A percentile compares a stretch with the other conserved stretches of the same genome.
These are phyloP conservation scores for Drosophila colorata DNA, from an alignment of 2,888 invertebrate genomes.

Conservation along the genomic window DNA sequence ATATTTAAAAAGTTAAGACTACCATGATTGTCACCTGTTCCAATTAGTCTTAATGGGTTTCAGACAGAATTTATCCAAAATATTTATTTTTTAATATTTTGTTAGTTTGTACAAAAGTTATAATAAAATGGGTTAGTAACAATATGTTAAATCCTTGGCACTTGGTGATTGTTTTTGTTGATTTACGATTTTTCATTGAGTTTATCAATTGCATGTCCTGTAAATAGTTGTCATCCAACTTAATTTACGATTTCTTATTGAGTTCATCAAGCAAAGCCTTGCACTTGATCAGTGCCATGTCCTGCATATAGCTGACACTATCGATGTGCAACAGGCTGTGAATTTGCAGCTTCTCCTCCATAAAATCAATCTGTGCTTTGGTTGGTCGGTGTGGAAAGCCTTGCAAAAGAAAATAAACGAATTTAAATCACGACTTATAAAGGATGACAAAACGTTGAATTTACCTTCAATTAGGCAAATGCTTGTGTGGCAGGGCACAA, in stretches of 20 bases:
- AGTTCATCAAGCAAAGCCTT: conserved; percentile 25
- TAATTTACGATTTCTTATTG: background rate
- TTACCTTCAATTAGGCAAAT: conserved; percentile 61
- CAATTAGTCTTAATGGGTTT: background rate
- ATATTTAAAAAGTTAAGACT: conserved; percentile 1
- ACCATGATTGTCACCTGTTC: background rate
- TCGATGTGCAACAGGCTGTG: conserved; percentile 48
- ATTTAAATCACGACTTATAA: background rate
- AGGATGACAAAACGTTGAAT: background rate
- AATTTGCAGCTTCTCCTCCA: conserved; percentile 34
- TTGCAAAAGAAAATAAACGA: conserved; percentile 17
- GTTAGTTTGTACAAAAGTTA: background rate
- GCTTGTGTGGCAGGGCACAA: conserved; percentile 48
- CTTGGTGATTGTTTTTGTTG: background rate
- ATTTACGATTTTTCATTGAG: background rate
- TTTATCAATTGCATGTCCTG: too few species aligned
- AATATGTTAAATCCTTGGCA: background rate
- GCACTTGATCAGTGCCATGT: conserved; percentile 48
- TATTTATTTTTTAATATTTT: background rate
- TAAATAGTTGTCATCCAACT: background rate
- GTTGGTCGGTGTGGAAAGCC: conserved; percentile 50
- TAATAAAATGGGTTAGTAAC: background rate
- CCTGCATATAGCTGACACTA: conserved; percentile 31
- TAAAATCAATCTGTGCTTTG: conserved; percentile 38
- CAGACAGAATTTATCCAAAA: background rate